Evolutionary conservation across 2,888 invertebrate genomes (phyloP), one percentile per base, ranked within the genome.

Genomic region (Drosophila melanosoma): DNA sequence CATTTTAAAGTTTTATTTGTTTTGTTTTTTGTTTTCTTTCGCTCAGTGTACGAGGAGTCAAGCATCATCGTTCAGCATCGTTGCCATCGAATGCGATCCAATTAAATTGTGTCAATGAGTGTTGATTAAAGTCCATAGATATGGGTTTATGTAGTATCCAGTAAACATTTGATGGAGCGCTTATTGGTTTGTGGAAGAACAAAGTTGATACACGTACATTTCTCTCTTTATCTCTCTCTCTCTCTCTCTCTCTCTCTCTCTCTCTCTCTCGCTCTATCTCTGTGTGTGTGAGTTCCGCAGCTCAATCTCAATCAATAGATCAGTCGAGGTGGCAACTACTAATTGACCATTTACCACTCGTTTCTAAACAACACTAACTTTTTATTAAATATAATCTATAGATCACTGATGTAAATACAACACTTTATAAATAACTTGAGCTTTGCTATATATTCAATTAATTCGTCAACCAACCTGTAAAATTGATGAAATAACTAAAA

Each of bases 101-200:
- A 84, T 84, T 83, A 58, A 83, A 86, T 83, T 83, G 84, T 86
- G 86, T 86, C 86, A 84, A 84, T 84, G 83, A 81, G 72, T 65
- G 81, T 86, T 85, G 81, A 84, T 85, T 86, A 84, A 82, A 52
- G 70, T 57, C 68, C 66, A 79, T 70, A 57, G 83, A 83, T 83
- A 81, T 54, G 51, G 42, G 23, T 52, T 11, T 51, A 26, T 52
- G 20, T 1, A n/a, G 20, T 23, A 15, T 3, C 49, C 35, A 10
- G 45, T 54, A 60, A 62, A 48, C 52, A 54, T 67, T 74, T 74
- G 70, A 78, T 74, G 48, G 64, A 49, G 11, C 23, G 61, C 61
- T 59, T 59, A 74, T 77, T 45, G 69, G 33, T 15, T 42, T 51
- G 20, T 51, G 42, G 20, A 45, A 29, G 45, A 60, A 38, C 35